These are phyloP conservation scores for Holothuria glaberrima DNA, from an alignment of 35 echinoderm and acorn worm species.

Conservation along the genomic window DNA sequence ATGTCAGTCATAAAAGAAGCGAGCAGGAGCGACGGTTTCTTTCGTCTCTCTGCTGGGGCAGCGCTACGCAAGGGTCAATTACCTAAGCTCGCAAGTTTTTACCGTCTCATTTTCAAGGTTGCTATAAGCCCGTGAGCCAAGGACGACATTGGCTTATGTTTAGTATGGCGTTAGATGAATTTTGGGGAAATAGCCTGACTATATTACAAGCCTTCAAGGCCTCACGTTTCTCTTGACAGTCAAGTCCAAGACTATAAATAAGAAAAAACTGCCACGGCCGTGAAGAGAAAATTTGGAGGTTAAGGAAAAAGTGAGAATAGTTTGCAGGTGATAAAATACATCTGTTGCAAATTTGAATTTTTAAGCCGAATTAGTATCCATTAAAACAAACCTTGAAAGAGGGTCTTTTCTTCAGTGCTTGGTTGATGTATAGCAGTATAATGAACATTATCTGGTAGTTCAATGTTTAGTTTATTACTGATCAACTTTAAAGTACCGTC, in stretches of 20 bases:
- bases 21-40: background rate
- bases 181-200: conserved; percentile 32
- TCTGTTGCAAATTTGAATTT: conserved; percentile 53
- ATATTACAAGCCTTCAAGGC: conserved; percentile 40
- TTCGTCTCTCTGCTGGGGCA: conserved; percentile 12
- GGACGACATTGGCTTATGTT: conserved; percentile 9
- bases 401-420: background rate
- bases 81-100: conserved; percentile 14
- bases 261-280: too few species aligned
- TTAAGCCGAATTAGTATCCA: conserved; percentile 32
- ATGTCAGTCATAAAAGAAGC: background rate
- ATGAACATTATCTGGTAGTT: too few species aligned
- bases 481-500: too few species aligned
- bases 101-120: conserved; percentile 47
- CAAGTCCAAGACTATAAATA: conserved; percentile 35
- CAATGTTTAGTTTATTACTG: too few species aligned
- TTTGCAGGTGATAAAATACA: conserved; percentile 52
- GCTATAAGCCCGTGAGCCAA: conserved; percentile 46
- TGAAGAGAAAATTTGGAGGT: background rate
- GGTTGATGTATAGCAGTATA: too few species aligned
- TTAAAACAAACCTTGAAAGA: background rate
- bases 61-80: conserved; percentile 27
- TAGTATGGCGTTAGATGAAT: conserved; percentile 27
- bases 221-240: conserved; percentile 22
- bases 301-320: conserved; percentile 38